phyloP scores from a whole-genome alignment of 2,113 vertebrate genomes.

The Mesembrinibis cayennensis region DNA sequence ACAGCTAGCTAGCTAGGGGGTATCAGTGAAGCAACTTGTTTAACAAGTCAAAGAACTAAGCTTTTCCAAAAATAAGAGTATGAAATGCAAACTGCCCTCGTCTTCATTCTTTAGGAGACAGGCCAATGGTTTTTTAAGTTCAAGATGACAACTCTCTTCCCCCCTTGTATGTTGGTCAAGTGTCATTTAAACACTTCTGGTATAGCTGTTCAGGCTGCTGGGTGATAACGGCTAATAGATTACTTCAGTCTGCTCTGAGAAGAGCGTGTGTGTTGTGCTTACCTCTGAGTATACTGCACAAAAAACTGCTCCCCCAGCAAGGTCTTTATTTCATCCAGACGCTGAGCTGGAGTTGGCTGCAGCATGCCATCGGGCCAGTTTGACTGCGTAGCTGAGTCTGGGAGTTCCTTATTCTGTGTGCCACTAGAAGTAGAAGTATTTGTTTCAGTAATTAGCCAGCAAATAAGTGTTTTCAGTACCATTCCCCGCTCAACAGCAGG shows the following conservation, averaged over 20 bases:
- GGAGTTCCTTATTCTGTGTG: slow-evolving; percentile 10
- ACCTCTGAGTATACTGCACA: slow-evolving; percentile 65
- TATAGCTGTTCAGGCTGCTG: not conserved
- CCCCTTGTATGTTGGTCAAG: not conserved
- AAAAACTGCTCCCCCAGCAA: slow-evolving; percentile 68
- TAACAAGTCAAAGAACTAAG: not conserved
- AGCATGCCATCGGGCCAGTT: slow-evolving; percentile 73
- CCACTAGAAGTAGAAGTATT: slow-evolving; percentile 12
- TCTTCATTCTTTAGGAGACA: not conserved
- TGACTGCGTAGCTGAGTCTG: slow-evolving; percentile 40
- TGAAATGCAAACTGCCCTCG: not conserved
- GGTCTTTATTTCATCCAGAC: slow-evolving; percentile 70
- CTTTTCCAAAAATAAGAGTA: not conserved
- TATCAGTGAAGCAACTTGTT: not conserved
- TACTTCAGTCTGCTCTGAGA: not conserved
- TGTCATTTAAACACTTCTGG: not conserved
- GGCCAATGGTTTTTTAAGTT: not conserved
- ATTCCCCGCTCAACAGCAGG: not conserved
- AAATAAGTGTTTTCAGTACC: not conserved
- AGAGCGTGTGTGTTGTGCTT: not conserved
- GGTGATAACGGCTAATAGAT: not conserved
- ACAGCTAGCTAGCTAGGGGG: not conserved
- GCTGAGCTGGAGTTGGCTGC: slow-evolving; percentile 69
- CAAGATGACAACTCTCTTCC: not conserved
- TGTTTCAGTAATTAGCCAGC: not conserved